Conservation (phyloP, 2,797 vertebrate genomes). For the Danio tinwini region DNA sequence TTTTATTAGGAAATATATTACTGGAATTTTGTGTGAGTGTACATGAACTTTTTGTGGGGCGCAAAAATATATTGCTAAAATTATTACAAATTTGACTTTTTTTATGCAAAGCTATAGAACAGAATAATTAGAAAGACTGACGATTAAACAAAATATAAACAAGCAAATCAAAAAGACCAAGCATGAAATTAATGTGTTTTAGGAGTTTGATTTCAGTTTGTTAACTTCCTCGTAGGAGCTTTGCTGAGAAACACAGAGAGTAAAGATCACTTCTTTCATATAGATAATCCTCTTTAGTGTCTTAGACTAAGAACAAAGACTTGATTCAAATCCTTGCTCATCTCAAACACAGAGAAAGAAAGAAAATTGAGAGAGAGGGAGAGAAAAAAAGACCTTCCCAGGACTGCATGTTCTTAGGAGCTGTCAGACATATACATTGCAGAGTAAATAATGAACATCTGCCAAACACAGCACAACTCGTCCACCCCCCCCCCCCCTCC, state of each 20-base stretch:
- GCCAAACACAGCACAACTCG: slow-evolving; percentile 54
- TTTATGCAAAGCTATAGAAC: too few relatives aligned
- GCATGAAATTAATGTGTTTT: not conserved
- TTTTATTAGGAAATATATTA: not conserved
- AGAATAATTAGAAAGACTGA: not conserved
- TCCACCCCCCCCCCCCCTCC: too few relatives aligned
- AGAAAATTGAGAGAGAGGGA: not conserved
- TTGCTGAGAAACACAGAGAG: not conserved
- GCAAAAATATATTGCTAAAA: too few relatives aligned
- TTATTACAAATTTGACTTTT: too few relatives aligned
- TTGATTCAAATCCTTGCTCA: slow-evolving; percentile 57
- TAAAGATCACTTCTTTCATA: slow-evolving; percentile 9
- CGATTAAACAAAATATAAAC: not conserved
- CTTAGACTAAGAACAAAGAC: slow-evolving; percentile 59
- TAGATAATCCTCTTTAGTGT: slow-evolving; percentile 28
- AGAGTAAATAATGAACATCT: slow-evolving; percentile 66
- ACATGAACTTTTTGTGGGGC: not conserved
- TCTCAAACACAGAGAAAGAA: slow-evolving; percentile 36
- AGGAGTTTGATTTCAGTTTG: not conserved
- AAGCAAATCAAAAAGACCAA: not conserved
- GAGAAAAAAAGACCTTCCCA: slow-evolving; percentile 36
- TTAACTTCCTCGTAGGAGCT: not conserved
- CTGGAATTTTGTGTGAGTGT: not conserved
- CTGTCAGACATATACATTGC: slow-evolving; percentile 68
- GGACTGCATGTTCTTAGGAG: slow-evolving; percentile 69